Conservation (phyloP, 2,113 vertebrate species). For the Ophthalmolycus amberensis region DNA sequence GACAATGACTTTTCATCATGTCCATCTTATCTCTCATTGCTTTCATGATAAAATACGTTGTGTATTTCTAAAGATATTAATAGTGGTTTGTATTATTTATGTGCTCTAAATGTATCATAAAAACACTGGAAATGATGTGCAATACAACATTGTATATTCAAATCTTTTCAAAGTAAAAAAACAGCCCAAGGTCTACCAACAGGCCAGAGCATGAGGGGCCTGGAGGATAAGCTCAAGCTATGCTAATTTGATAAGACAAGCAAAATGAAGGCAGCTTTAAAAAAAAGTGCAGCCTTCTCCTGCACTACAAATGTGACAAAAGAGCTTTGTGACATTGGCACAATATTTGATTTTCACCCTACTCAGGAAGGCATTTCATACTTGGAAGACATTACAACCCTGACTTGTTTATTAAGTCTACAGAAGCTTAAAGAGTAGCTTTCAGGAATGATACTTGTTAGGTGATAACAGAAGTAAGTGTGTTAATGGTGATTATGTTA, state of each 20-base stretch:
- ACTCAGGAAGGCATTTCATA: not conserved
- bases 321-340: not conserved
- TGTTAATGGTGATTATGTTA: not conserved
- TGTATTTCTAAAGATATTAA: conserved; percentile 19
- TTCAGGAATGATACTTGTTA: not conserved
- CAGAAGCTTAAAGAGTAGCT: not conserved
- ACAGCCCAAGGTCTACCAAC: conserved; percentile 3
- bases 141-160: not conserved
- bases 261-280: not conserved
- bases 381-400: not conserved
- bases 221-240: not conserved
- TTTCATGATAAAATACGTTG: not conserved
- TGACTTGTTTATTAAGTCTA: not conserved
- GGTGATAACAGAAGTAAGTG: not conserved
- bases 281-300: not conserved
- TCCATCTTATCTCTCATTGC: conserved; percentile 9
- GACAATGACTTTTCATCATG: conserved; percentile 46
- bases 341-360: not conserved
- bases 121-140: conserved; percentile 4
- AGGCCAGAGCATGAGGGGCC: not conserved
- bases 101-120: not conserved
- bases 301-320: not conserved
- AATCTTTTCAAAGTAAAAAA: conserved; percentile 4
- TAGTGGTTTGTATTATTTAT: not conserved
- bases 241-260: not conserved